phyloP scores from a whole-genome alignment of 2,113 vertebrate genomes.

The Illadopsis cleaveri region DNA sequence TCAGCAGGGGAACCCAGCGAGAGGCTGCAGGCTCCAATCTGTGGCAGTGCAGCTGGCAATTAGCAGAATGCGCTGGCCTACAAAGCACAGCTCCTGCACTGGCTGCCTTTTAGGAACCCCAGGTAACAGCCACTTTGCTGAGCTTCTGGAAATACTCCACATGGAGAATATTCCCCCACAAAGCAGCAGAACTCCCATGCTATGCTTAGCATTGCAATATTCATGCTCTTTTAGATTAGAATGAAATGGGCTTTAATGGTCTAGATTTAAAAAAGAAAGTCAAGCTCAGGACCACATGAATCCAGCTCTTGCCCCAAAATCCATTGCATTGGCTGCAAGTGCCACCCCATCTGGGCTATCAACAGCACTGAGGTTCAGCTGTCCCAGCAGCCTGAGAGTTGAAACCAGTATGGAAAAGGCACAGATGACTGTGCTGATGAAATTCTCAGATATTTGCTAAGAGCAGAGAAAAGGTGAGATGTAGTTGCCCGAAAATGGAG shows the following conservation, averaged over 20 bases:
- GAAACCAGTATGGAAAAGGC: not conserved
- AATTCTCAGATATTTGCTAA: not conserved
- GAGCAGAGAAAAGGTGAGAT: not conserved
- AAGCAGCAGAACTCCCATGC: not conserved
- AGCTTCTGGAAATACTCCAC: not conserved
- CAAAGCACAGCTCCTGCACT: not conserved
- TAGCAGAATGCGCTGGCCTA: not conserved
- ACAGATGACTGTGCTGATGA: not conserved
- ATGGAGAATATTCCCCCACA: not conserved
- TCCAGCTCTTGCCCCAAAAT: not conserved
- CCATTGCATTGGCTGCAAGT: rapidly evolving
- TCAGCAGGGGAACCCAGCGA: not conserved
- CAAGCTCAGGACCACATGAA: not conserved
- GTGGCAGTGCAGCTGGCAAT: not conserved
- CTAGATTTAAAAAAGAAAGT: not conserved
- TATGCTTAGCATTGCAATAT: not conserved
- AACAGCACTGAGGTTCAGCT: not conserved
- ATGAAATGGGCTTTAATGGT: not conserved
- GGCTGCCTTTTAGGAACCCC: not conserved
- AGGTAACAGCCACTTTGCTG: not conserved
- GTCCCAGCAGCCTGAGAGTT: not conserved
- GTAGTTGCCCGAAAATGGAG: not conserved
- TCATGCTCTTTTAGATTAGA: not conserved
- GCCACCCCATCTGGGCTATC: not conserved
- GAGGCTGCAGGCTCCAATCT: not conserved